Percentiles rank a stretch among this genome's conserved stretches.
Evolutionary conservation across 2,797 vertebrate species (phyloP).

Genomic region (Eulemur albifrons): DNA sequence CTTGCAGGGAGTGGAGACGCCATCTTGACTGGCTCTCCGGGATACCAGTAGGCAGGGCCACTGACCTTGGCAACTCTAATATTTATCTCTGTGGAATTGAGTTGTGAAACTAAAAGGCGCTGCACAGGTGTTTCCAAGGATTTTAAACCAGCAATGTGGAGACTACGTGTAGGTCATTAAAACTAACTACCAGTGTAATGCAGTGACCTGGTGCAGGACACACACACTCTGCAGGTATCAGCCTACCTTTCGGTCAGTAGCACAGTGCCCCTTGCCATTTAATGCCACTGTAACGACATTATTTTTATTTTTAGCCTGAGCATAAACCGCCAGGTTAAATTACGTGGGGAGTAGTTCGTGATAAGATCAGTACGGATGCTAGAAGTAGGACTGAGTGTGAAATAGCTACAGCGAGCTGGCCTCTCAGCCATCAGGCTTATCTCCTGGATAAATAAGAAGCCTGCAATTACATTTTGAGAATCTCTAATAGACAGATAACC

Average conservation of each 20-base stretch:
- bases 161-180: neutral
- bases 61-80: neutral
- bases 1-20: rapidly evolving
- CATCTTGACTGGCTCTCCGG: neutral
- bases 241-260: neutral
- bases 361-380: neutral
- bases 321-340: neutral
- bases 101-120: neutral
- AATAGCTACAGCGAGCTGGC: neutral
- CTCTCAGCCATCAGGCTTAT: neutral
- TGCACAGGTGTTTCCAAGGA: neutral
- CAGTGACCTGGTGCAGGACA: neutral
- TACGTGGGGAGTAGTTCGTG: neutral
- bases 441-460: neutral
- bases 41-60: neutral
- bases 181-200: neutral
- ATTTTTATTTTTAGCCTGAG: neutral
- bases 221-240: neutral
- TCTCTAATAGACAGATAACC: slow-evolving; percentile 1
- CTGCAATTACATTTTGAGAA: neutral
- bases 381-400: neutral
- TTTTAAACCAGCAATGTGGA: neutral
- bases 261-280: neutral
- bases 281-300: neutral
- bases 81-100: neutral